phyloP scores from a whole-genome alignment of 2,113 vertebrate genomes.

The Motacilla alba region DNA sequence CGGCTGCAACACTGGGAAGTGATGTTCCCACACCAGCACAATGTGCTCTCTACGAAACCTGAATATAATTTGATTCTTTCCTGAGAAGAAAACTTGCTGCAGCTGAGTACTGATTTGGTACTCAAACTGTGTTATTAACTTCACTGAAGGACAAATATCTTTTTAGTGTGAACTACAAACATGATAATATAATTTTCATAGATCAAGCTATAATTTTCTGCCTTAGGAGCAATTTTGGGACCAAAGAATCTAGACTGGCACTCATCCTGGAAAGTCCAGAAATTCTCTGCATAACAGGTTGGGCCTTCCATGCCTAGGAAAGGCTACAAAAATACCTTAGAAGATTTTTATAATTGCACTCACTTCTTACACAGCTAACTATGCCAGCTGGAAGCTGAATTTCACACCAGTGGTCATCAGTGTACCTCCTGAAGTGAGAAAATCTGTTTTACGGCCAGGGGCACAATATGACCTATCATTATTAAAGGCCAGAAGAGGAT shows the following conservation, averaged over 20 bases:
- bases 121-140: neutral
- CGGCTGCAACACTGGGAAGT: neutral
- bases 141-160: neutral
- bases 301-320: neutral
- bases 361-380: neutral
- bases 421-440: neutral
- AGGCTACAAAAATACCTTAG: neutral
- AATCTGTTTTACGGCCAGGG: neutral
- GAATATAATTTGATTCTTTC: neutral
- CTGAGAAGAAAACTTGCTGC: neutral
- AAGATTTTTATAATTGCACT: neutral
- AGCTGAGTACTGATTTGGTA: neutral
- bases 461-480: neutral
- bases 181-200: neutral
- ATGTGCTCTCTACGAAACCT: neutral
- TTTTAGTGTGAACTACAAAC: neutral
- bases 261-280: neutral
- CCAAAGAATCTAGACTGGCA: neutral
- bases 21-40: fast-evolving
- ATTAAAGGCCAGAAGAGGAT: neutral
- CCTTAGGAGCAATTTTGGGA: neutral
- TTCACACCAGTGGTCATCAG: neutral
- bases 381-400: neutral
- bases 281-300: neutral
- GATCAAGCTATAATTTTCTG: neutral